Conservation (phyloP, 35 echinoderm and acorn worm genomes). For the Lytechinus variegatus region DNA sequence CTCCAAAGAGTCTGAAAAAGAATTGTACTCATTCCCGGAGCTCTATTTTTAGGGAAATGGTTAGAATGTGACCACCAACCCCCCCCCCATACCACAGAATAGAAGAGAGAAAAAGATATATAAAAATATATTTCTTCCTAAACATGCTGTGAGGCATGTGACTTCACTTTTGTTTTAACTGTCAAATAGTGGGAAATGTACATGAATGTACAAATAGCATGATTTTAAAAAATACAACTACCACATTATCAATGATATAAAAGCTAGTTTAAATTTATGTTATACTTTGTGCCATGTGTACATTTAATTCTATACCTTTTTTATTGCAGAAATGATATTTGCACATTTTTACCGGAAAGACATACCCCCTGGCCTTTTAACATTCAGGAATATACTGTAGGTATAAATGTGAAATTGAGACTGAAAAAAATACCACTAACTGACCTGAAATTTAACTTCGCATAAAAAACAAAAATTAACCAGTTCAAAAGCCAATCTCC, state of each 20-base stretch:
- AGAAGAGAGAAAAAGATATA: not conserved
- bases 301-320: not conserved
- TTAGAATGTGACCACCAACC: not conserved
- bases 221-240: no score
- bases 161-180: not conserved
- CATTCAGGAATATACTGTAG: no score
- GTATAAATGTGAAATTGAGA: no score
- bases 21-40: not conserved
- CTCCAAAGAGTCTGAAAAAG: not conserved
- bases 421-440: not conserved
- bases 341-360: not conserved
- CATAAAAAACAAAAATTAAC: not conserved
- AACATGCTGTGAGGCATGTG: not conserved
- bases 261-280: no score
- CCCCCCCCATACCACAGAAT: not conserved
- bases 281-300: no score
- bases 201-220: no score
- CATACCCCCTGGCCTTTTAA: no score
- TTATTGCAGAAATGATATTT: not conserved
- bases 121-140: not conserved
- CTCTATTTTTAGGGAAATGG: not conserved
- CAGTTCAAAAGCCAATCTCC: not conserved
- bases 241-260: no score
- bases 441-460: not conserved
- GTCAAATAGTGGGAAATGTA: no score